Evolutionary conservation across 2,113 vertebrate genomes (phyloP).

Genomic region (Plestiodon gilberti): DNA sequence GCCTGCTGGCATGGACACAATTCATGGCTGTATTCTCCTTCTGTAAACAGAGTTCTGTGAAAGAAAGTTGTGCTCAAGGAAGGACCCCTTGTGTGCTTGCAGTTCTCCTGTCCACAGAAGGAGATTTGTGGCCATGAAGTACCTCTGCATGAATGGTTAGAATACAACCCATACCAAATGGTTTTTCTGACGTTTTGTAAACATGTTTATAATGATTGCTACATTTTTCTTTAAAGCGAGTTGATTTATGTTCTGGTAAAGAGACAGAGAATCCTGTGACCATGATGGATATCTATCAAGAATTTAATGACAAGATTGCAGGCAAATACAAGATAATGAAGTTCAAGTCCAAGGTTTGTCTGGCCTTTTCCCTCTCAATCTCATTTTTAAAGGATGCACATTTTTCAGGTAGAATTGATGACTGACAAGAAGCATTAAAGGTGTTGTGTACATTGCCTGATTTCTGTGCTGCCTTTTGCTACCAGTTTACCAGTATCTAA

Average conservation of each 20-base stretch:
- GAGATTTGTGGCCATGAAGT: too few relatives aligned
- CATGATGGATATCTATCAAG: slow-evolving; percentile 94
- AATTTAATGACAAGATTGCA: slow-evolving; percentile 89
- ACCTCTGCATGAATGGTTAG: too few relatives aligned
- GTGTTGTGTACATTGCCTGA: neutral
- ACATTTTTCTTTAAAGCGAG: slow-evolving; percentile 78
- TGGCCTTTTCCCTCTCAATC: neutral
- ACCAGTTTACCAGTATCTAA: neutral
- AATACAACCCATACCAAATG: neutral
- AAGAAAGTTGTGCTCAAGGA: too few relatives aligned
- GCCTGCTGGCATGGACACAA: too few relatives aligned
- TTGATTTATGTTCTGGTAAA: slow-evolving; percentile 80
- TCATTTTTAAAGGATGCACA: slow-evolving; percentile 5
- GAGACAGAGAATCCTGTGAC: slow-evolving; percentile 80
- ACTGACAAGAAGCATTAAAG: neutral
- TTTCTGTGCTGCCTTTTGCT: neutral
- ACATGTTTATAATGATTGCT: neutral
- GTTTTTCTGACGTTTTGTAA: neutral
- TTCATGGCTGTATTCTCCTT: too few relatives aligned
- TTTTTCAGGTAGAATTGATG: neutral
- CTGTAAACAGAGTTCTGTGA: too few relatives aligned
- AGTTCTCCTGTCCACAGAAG: too few relatives aligned
- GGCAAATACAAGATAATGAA: slow-evolving; percentile 97
- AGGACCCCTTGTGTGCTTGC: too few relatives aligned
- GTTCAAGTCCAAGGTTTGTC: slow-evolving; percentile 94